phyloP scores from a whole-genome alignment of 2,797 vertebrate species.

The Arvicola amphibius region DNA sequence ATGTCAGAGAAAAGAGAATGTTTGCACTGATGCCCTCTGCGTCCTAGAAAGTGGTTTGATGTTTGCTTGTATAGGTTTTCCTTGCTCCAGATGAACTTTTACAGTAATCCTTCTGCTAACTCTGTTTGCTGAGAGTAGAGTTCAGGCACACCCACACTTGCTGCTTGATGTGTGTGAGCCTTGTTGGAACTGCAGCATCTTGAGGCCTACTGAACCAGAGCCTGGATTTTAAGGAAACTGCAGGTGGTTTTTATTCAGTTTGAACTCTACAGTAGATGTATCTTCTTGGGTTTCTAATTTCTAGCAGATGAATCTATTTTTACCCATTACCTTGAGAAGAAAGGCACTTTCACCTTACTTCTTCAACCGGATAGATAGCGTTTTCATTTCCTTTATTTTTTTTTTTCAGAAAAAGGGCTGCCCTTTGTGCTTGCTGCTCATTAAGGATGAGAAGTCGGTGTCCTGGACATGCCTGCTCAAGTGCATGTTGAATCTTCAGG shows the following conservation, averaged over 20 bases:
- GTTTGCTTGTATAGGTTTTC: background rate
- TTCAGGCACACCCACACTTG: background rate
- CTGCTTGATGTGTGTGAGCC: background rate
- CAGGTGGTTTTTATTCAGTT: conserved; percentile 36
- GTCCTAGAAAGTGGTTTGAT: background rate
- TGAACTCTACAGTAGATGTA: conserved; percentile 15
- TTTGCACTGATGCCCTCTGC: background rate
- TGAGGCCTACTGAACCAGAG: conserved; percentile 12
- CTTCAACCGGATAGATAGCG: background rate
- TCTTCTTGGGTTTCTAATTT: conserved; percentile 63
- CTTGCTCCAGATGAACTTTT: background rate
- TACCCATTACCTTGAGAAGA: conserved; percentile 23
- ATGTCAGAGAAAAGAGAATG: background rate
- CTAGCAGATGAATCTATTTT: conserved; percentile 65
- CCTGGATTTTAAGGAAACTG: conserved; percentile 30
- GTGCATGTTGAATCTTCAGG: background rate
- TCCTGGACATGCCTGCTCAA: background rate
- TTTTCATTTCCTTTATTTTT: background rate
- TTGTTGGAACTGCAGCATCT: background rate
- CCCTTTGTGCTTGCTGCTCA: background rate
- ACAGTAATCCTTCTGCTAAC: background rate
- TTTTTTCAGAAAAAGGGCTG: background rate
- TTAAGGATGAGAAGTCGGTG: background rate
- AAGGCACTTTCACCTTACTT: conserved; percentile 54
- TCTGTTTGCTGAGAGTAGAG: background rate